These are phyloP conservation scores for Gallinago paraguaiae DNA, from an alignment of 2,113 vertebrate genomes.

Conservation along the genomic window DNA sequence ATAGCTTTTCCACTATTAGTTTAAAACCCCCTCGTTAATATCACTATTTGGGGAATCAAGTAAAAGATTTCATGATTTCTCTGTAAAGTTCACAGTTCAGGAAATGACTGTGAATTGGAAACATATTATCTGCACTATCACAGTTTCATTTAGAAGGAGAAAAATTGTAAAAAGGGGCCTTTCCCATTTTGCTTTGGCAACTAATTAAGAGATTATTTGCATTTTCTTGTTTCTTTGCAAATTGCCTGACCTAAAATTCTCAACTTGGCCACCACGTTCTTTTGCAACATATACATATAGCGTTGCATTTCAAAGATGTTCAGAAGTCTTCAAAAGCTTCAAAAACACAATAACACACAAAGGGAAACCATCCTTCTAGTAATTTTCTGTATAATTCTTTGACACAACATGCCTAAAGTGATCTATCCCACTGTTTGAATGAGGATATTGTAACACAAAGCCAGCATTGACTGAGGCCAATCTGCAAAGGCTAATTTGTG, in stretches of 20 bases:
- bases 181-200: background rate
- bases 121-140: background rate
- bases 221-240: background rate
- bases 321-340: slow-evolving; percentile 57
- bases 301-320: slow-evolving; percentile 45
- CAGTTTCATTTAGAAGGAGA: background rate
- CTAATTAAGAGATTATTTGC: background rate
- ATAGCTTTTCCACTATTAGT: background rate
- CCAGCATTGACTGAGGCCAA: slow-evolving; percentile 61
- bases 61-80: background rate
- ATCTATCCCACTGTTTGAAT: slow-evolving; percentile 70
- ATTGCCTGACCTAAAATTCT: slow-evolving; percentile 17
- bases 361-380: slow-evolving; percentile 48
- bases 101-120: background rate
- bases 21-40: accelerated
- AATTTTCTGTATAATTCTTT: slow-evolving; percentile 55
- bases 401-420: slow-evolving; percentile 65
- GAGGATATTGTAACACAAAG: slow-evolving; percentile 69
- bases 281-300: background rate
- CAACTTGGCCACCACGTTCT: background rate
- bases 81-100: background rate
- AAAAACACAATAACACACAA: slow-evolving; percentile 43
- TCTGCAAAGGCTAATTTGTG: slow-evolving; percentile 70
- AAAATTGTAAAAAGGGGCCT: background rate
- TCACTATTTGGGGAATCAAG: background rate